Base-by-base conservation (phyloP, 30 jellyfish, hydroid and myxozoan species). In the Cassiopea xamachana region DNA sequence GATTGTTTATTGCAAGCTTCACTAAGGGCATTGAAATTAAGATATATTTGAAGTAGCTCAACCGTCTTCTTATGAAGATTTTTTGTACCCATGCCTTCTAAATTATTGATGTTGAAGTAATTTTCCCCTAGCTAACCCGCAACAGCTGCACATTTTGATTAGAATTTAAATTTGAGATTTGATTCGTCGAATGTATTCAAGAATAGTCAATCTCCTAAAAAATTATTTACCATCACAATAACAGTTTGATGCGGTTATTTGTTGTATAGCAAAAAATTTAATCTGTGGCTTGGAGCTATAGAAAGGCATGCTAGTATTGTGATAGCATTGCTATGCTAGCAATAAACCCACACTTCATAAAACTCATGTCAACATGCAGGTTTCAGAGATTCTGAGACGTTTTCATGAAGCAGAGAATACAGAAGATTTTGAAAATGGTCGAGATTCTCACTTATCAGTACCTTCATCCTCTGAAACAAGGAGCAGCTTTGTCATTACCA, bases 391-490 rank as follows among this genome's bases (percentile, higher is more conserved):
- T 19, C 86, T 90, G 61, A 78, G 83, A 79, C 69, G 73, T 68
- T 90, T 90, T 74, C 83, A 84, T 43, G 81, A n/a, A 1, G 74
- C 83, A 17, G 97, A 78, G 58, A 78, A 68, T 73, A 60, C 50
- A 17, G 87, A 75, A 48, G 96, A 83, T 46, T 39, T 58, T 68
- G 95, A 82, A 7, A 88, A 60, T 69, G 95, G 95, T 2, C 78
- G 95, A 45, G 90, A 70, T 49, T 88, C 95, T 0, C 90, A 73
- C 45, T 48, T 88, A 70, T 88, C 95, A 46, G 59, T 88, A 51
- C 95, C 95, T 7, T 88, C 95, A 19, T 88, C 95, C 8, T 79
- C 95, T 9, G 83, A 84, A 18, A 88, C 93, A 5, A 75, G 95
- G 46, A 80, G 90, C 46, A 88, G 95, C 48, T 78, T 88, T 58